Evolutionary conservation across 1,140 invertebrate species (phyloP), one percentile per base, ranked within the genome.

Genomic region (Cotesia glomerata): DNA sequence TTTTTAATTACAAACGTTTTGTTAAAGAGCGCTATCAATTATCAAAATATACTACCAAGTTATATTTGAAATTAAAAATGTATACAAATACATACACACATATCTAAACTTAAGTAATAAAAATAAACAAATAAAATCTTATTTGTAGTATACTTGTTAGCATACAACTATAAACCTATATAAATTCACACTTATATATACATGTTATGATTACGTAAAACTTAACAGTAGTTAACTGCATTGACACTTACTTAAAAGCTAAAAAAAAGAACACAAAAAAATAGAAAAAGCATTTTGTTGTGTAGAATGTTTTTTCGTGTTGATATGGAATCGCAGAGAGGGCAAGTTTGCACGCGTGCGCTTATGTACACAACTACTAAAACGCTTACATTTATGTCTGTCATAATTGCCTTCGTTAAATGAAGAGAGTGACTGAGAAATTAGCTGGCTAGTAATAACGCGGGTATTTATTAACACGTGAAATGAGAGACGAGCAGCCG

Each of bases 371-470:
- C 77, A 81, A 81, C 82, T 82, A 84, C 84, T 81, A 83, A 45
- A 84, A 77, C 79, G 79, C 80, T 84, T 81, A 83, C 79, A 84
- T 85, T 85, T 85, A 84, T 83, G 83, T 74, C 81, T 81, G 79
- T 83, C 84, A 84, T 85, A 85, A 85, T 85, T 84, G 81, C 78
- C 82, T 85, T 81, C 82, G 82, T 84, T 83, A 84, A 85, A 84
- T 80, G 84, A 83, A 83, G 81, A 82, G 82, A 85, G 82, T 83
- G 81, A 79, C 77, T 73, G 79, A 84, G 81, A 77, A 85, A 84
- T 85, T 84, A 85, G 82, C 82, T 85, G 81, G 81, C 73, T 72
- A 77, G 83, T 83, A 85, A 84, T 85, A 85, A 84, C 79, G 72
- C 67, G 79, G 80, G 82, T 85, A 84, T 85, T 85, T 85, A 85